phyloP scores from a whole-genome alignment of 1,140 invertebrate genomes.

The Aplysia californica region DNA sequence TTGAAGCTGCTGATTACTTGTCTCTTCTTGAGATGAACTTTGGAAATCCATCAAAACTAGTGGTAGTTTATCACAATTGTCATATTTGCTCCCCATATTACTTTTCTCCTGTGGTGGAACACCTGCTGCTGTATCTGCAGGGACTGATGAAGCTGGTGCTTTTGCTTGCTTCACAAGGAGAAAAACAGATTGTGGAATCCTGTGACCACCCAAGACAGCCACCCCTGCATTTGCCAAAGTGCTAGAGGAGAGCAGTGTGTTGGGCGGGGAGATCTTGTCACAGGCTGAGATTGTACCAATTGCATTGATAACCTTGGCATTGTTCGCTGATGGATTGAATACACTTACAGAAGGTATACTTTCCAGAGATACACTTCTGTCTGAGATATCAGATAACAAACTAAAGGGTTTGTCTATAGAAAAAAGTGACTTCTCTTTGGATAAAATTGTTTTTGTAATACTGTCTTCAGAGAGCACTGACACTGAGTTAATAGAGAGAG shows the following conservation, averaged over 20 bases:
- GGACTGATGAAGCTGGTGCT: not conserved
- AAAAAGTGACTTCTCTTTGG: too few species aligned
- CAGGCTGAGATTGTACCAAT: not conserved
- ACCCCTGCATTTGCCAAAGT: not conserved
- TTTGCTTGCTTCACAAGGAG: not conserved
- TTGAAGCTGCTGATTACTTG: not conserved
- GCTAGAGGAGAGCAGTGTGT: not conserved
- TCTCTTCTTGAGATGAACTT: not conserved
- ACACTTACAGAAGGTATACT: slow-evolving; percentile 16
- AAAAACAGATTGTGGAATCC: not conserved
- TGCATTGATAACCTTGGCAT: not conserved
- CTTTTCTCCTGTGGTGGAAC: not conserved
- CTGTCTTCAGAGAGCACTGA: too few species aligned
- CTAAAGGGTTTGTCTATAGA: slow-evolving; percentile 11
- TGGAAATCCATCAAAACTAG: not conserved
- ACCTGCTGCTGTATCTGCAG: not conserved
- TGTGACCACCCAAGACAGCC: not conserved
- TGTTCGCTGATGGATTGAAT: slow-evolving; percentile 7
- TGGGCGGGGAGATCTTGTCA: not conserved
- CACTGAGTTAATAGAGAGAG: too few species aligned
- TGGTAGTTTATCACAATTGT: not conserved
- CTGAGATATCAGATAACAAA: slow-evolving; percentile 8
- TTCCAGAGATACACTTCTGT: slow-evolving; percentile 11
- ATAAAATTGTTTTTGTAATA: too few species aligned
- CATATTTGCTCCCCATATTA: not conserved